Conservation (phyloP, 2,113 vertebrate genomes). For the Callithrix jacchus region DNA sequence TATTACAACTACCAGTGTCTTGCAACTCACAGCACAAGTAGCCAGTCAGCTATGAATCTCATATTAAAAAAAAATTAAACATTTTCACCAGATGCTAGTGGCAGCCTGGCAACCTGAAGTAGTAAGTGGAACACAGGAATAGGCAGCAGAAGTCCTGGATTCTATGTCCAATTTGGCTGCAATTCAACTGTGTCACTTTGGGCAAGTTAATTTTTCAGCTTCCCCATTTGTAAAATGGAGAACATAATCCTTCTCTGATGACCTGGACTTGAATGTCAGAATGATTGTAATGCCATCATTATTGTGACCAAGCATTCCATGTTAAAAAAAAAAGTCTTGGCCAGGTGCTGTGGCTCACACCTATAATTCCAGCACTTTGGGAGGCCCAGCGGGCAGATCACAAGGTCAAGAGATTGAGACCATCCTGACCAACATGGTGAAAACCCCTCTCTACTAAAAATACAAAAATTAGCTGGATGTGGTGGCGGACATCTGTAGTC, state of each 20-base stretch:
- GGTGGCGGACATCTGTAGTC: too few species aligned
- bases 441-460: too few species aligned
- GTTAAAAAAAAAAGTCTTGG: not conserved
- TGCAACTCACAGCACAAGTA: not conserved
- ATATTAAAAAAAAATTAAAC: not conserved
- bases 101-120: not conserved
- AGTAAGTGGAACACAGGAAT: not conserved
- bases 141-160: not conserved
- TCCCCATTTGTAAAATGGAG: conserved; percentile 74
- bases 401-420: too few species aligned
- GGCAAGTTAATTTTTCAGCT: conserved; percentile 67
- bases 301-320: not conserved
- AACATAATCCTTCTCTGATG: not conserved
- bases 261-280: not conserved
- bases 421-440: too few species aligned
- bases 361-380: too few species aligned
- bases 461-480: too few species aligned
- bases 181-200: conserved; percentile 59
- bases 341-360: too few species aligned
- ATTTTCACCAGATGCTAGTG: not conserved
- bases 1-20: not conserved
- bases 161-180: not conserved
- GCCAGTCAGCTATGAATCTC: not conserved
- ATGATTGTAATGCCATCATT: not conserved
- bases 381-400: too few species aligned